Percentiles rank a stretch among this genome's conserved stretches.
Evolutionary conservation across 1,140 invertebrate genomes (phyloP).

Genomic region (Zaprionus gabonicus): DNA sequence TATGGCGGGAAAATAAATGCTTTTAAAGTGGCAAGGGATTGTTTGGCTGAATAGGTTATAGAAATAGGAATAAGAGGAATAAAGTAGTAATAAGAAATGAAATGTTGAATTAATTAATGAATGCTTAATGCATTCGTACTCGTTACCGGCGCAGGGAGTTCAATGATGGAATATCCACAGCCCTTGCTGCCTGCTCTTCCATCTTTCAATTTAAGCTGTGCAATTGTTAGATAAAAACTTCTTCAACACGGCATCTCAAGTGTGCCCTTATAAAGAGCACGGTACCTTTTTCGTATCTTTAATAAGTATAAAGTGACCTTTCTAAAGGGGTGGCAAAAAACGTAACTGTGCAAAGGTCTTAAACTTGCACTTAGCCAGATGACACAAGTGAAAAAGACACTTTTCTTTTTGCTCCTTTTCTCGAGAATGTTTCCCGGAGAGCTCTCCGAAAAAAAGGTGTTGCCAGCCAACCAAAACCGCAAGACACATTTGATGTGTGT

Average conservation of each 20-base stretch:
- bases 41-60: no score
- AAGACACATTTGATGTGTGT: constrained; percentile 42
- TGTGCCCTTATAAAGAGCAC: not conserved
- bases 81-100: no score
- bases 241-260: not conserved
- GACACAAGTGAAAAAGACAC: constrained; percentile 55
- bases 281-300: not conserved
- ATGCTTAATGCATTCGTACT: no score
- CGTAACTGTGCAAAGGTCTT: constrained; percentile 37
- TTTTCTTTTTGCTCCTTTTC: constrained; percentile 47
- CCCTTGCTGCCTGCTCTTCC: no score
- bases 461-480: constrained; percentile 50
- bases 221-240: not conserved
- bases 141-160: no score
- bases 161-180: no score
- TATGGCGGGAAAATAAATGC: not conserved
- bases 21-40: not conserved
- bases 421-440: constrained; percentile 44
- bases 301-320: constrained; percentile 25
- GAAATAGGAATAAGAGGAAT: no score
- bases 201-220: not conserved
- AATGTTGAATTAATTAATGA: no score
- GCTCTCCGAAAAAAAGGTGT: constrained; percentile 59
- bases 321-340: not conserved
- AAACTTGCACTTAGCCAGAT: constrained; percentile 70